Conservation (phyloP, 2,797 vertebrate species). For the Percopsis omiscomaycus region DNA sequence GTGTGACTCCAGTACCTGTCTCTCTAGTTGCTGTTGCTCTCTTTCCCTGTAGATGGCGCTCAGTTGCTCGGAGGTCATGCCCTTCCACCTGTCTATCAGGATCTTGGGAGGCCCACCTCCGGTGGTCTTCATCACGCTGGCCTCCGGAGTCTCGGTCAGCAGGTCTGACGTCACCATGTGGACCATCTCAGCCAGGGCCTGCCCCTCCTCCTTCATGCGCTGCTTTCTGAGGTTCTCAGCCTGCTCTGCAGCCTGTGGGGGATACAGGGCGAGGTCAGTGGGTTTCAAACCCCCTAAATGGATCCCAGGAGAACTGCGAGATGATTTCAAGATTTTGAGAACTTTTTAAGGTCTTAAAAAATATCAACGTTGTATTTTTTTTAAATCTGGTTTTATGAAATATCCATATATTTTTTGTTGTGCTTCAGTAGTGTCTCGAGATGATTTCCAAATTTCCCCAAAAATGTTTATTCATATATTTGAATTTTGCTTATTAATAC, state of each 20-base stretch:
- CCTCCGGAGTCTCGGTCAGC: conserved; percentile 74
- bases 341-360: too few relatives aligned
- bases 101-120: conserved; percentile 41
- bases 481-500: too few relatives aligned
- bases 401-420: too few relatives aligned
- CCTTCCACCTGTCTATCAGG: conserved; percentile 77
- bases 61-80: conserved; percentile 75
- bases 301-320: too few relatives aligned
- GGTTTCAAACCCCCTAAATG: too few relatives aligned
- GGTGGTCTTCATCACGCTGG: conserved; percentile 41
- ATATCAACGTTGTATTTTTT: too few relatives aligned
- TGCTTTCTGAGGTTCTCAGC: conserved; percentile 57
- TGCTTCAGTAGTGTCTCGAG: too few relatives aligned
- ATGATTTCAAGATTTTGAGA: too few relatives aligned
- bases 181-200: conserved; percentile 64
- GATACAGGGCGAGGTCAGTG: not conserved
- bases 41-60: conserved; percentile 64
- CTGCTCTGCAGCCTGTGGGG: conserved; percentile 66
- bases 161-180: conserved; percentile 76
- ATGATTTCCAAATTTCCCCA: too few relatives aligned
- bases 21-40: conserved; percentile 64
- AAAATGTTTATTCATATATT: too few relatives aligned
- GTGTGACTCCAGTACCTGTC: conserved; percentile 60
- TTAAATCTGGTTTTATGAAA: too few relatives aligned
- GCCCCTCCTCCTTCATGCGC: conserved; percentile 53